These are phyloP conservation scores for Mesembrinibis cayennensis DNA, from an alignment of 2,113 vertebrate species.

Conservation along the genomic window DNA sequence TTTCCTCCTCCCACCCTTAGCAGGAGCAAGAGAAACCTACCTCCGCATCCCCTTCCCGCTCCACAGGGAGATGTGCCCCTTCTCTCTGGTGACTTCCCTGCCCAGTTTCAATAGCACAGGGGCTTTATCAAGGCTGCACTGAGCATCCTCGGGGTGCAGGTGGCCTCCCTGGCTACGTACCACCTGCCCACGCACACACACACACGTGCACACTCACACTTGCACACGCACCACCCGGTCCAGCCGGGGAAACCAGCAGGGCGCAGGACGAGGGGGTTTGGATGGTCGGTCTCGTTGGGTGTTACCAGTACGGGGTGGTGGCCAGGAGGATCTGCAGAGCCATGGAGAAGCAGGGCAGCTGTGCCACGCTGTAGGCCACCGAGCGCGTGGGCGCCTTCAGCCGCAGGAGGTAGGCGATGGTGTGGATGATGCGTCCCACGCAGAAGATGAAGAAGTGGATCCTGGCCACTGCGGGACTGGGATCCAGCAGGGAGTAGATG, in stretches of 20 bases:
- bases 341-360: slow-evolving; percentile 92
- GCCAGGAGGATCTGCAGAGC: slow-evolving; percentile 86
- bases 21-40: background rate
- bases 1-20: background rate
- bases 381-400: slow-evolving; percentile 86
- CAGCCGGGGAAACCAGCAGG: background rate
- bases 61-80: background rate
- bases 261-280: background rate
- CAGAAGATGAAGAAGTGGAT: slow-evolving; percentile 89
- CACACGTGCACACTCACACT: background rate
- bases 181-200: background rate
- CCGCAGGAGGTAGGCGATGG: slow-evolving; percentile 82
- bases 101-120: background rate
- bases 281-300: fast-evolving
- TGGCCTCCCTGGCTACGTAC: background rate
- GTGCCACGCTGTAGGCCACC: slow-evolving; percentile 83
- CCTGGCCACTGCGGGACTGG: slow-evolving; percentile 77
- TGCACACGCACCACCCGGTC: fast-evolving
- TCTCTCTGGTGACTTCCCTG: background rate
- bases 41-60: background rate
- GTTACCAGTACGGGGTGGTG: slow-evolving; percentile 72
- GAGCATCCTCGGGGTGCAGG: background rate
- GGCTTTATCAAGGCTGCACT: background rate
- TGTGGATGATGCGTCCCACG: slow-evolving; percentile 81
- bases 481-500: slow-evolving; percentile 86